phyloP scores from a whole-genome alignment of 2,797 vertebrate species.

The Urocyon cinereoargenteus region DNA sequence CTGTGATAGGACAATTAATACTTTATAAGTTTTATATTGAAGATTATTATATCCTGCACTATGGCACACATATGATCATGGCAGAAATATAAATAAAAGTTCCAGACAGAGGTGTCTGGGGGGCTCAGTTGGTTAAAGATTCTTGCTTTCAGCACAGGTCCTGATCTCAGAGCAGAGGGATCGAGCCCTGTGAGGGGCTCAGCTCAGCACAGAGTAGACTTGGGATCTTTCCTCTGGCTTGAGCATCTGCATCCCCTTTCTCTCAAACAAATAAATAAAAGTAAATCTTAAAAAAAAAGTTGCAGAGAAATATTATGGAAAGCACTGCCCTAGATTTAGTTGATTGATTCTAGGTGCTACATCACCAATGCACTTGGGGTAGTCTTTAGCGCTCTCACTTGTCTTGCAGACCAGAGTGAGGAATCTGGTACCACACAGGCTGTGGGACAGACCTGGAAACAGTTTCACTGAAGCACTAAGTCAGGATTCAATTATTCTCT shows the following conservation, averaged over 20 bases:
- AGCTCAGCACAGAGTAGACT: neutral
- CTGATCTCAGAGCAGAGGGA: neutral
- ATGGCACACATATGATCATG: neutral
- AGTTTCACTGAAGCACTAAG: neutral
- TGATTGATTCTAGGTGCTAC: neutral
- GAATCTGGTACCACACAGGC: rapidly evolving
- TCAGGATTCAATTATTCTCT: neutral
- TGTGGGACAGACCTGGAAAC: neutral
- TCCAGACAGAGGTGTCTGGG: neutral
- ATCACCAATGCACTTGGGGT: neutral
- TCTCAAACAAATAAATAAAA: neutral
- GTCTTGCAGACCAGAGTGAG: neutral
- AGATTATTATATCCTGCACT: neutral
- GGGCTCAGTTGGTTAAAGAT: neutral
- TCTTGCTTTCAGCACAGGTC: neutral
- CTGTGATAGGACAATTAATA: neutral
- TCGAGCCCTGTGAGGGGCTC: rapidly evolving
- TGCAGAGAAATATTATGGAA: neutral
- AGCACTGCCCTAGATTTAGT: neutral
- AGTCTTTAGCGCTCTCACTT: neutral
- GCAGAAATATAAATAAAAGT: neutral
- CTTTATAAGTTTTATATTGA: neutral
- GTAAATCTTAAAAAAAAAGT: neutral
- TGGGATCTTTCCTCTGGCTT: neutral
- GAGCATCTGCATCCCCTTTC: neutral